A percentile compares a stretch with the other conserved stretches of the same genome.
Evolutionary conservation across 1,140 invertebrate species (phyloP).

Genomic region (Chelonus insularis): DNA sequence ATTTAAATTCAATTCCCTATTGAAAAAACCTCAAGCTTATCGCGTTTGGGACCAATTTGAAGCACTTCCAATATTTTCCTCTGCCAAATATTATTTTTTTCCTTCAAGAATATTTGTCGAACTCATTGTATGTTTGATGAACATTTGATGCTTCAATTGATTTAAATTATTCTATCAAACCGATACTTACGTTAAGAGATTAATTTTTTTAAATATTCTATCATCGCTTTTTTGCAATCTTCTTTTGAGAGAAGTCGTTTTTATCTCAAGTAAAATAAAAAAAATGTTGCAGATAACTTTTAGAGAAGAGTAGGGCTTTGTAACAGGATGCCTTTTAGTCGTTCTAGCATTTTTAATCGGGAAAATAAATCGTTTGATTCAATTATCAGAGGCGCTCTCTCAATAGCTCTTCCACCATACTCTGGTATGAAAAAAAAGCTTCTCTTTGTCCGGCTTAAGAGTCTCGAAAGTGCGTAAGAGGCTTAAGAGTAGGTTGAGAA

Average conservation of each 20-base stretch:
- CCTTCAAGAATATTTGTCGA: no score
- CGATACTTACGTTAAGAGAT: background rate
- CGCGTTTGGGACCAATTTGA: constrained; percentile 49
- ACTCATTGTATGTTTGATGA: background rate
- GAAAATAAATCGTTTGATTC: constrained; percentile 62
- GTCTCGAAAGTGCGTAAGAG: constrained; percentile 54
- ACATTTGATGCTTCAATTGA: background rate
- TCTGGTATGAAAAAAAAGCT: constrained; percentile 44
- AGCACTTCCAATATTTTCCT: background rate
- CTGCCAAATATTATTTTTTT: background rate
- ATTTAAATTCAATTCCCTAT: constrained; percentile 55
- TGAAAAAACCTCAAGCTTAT: constrained; percentile 45
- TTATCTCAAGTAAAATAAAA: no score
- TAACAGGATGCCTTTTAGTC: constrained; percentile 50
- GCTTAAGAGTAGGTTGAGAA: constrained; percentile 49
- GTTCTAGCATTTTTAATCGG: constrained; percentile 59
- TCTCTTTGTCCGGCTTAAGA: constrained; percentile 58
- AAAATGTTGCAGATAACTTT: background rate
- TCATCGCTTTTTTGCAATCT: no score
- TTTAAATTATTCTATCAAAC: background rate
- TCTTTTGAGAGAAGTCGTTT: no score
- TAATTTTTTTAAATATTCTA: no score
- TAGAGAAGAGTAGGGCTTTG: constrained; percentile 37
- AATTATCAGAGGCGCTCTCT: constrained; percentile 53
- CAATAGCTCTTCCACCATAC: constrained; percentile 24